A percentile compares a stretch with the other conserved stretches of the same genome.
Conservation (phyloP, 1,140 invertebrate species). For the Monochamus saltuarius region DNA sequence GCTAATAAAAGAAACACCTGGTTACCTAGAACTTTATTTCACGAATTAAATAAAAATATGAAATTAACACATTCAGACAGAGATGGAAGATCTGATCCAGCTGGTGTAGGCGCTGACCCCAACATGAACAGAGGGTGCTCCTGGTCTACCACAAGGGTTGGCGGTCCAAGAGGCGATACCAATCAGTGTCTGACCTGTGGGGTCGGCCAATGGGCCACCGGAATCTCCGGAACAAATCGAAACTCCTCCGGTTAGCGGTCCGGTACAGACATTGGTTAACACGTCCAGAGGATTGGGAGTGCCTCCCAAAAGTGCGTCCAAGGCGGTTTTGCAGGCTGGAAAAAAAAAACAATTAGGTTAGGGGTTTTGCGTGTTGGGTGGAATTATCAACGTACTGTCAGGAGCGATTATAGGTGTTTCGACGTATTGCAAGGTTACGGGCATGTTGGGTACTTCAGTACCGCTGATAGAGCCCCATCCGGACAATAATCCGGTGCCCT, state of each 20-base stretch:
- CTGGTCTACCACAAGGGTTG: slow-evolving; percentile 64
- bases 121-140: slow-evolving; percentile 71
- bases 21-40: too few relatives aligned
- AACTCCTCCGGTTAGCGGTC: slow-evolving; percentile 58
- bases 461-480: slow-evolving; percentile 51
- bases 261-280: slow-evolving; percentile 54
- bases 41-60: too few relatives aligned
- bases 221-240: slow-evolving; percentile 66
- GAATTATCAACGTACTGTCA: too few relatives aligned
- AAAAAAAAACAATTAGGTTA: slow-evolving; percentile 1
- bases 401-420: too few relatives aligned
- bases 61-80: too few relatives aligned
- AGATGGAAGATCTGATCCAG: too few relatives aligned
- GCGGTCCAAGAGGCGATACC: slow-evolving; percentile 77
- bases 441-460: slow-evolving; percentile 40
- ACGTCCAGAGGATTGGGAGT: background rate
- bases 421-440: background rate
- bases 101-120: slow-evolving; percentile 54
- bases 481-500: slow-evolving; percentile 41
- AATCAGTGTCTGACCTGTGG: slow-evolving; percentile 49
- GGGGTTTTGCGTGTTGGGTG: slow-evolving; percentile 20
- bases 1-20: too few relatives aligned
- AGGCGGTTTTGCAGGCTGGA: slow-evolving; percentile 37
- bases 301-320: slow-evolving; percentile 49
- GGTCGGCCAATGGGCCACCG: slow-evolving; percentile 62